These are phyloP conservation scores for Hemiscyllium ocellatum DNA, from an alignment of 2,113 vertebrate species.

Conservation along the genomic window DNA sequence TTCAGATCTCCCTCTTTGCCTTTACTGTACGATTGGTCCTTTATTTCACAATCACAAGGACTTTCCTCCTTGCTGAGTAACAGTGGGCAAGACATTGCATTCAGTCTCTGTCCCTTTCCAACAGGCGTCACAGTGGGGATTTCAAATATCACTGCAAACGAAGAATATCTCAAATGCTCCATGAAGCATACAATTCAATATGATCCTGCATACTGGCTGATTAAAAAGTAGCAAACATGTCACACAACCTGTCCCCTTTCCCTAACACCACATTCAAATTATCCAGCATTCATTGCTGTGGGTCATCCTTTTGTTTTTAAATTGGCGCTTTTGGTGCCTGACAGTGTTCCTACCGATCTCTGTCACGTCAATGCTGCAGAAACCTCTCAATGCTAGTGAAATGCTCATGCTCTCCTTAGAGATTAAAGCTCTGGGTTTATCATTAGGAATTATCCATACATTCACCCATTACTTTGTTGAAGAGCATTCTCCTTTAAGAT, in stretches of 20 bases:
- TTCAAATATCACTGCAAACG: background rate
- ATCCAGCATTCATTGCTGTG: background rate
- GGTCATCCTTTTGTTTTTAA: background rate
- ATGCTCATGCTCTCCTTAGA: background rate
- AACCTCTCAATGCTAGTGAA: background rate
- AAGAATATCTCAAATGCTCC: background rate
- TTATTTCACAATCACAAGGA: background rate
- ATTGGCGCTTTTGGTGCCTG: background rate
- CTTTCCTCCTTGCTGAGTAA: background rate
- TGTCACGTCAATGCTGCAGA: background rate
- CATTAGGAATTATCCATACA: background rate
- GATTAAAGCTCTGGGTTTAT: background rate
- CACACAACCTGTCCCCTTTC: background rate
- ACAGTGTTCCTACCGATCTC: background rate
- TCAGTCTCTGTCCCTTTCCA: too few relatives aligned
- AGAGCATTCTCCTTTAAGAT: background rate
- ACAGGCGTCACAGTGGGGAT: too few relatives aligned
- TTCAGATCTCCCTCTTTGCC: too few relatives aligned
- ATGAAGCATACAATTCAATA: background rate
- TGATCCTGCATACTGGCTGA: background rate
- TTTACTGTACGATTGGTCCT: background rate
- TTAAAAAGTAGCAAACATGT: background rate
- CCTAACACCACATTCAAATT: background rate
- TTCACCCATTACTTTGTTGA: background rate
- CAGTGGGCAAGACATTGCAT: background rate